These are phyloP conservation scores for Oscheius sp. DNA, from an alignment of 2,888 invertebrate species.

Conservation along the genomic window DNA sequence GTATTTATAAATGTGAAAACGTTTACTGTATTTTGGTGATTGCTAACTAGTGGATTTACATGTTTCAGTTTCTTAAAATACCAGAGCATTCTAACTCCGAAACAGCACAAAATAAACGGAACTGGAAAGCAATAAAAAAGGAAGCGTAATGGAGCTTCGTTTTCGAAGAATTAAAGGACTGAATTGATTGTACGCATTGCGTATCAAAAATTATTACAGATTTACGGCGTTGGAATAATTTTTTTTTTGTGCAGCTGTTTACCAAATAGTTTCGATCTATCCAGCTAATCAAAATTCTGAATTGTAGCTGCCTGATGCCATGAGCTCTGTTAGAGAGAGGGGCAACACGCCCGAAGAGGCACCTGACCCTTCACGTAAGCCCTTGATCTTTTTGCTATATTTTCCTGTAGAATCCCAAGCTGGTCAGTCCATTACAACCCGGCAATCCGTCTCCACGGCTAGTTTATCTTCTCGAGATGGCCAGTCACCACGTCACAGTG, in stretches of 20 bases:
- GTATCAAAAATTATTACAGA: too few species aligned
- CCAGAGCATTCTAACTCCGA: too few species aligned
- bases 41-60: too few species aligned
- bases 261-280: too few species aligned
- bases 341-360: conserved; percentile 4
- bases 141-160: background rate
- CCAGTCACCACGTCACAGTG: conserved; percentile 23
- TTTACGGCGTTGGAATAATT: too few species aligned
- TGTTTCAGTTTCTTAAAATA: too few species aligned
- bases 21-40: too few species aligned
- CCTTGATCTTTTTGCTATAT: background rate
- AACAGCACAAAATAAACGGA: background rate
- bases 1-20: too few species aligned
- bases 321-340: conserved; percentile 17
- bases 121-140: background rate
- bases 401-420: background rate
- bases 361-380: conserved; percentile 2
- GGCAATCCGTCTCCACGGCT: conserved; percentile 10
- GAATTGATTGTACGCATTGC: too few species aligned
- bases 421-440: conserved; percentile 13
- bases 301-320: background rate
- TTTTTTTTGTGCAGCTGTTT: too few species aligned
- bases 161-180: too few species aligned
- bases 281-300: too few species aligned
- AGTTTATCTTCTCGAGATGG: conserved; percentile 25